These are phyloP conservation scores for Acanthosepion pharaonis DNA, from an alignment of 2,888 invertebrate species.

Conservation along the genomic window DNA sequence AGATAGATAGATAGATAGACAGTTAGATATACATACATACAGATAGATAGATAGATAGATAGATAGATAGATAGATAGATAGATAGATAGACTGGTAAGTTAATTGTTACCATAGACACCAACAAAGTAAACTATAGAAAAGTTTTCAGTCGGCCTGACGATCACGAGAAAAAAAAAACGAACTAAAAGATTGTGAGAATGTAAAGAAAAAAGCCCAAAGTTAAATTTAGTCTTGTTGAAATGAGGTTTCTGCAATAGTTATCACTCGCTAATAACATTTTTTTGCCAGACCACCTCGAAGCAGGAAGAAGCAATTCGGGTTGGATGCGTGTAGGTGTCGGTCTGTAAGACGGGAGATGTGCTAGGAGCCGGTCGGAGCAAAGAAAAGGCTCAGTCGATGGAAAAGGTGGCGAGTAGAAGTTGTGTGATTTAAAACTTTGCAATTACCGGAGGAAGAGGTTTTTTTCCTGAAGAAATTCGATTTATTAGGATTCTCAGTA, in stretches of 20 bases:
- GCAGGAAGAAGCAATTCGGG: neutral
- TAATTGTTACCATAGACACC: too few species aligned
- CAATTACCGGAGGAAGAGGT: neutral
- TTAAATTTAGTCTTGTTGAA: conserved; percentile 20
- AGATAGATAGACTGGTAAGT: too few species aligned
- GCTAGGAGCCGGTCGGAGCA: too few species aligned
- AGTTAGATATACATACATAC: too few species aligned
- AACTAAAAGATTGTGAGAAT: neutral
- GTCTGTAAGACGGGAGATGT: too few species aligned
- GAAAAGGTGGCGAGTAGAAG: neutral
- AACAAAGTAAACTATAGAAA: neutral
- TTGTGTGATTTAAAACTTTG: neutral
- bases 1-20: too few species aligned
- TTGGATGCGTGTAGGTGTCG: too few species aligned
- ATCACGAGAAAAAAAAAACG: neutral
- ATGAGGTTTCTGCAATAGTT: conserved; percentile 33
- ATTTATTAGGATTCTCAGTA: neutral
- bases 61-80: too few species aligned
- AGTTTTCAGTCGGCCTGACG: neutral
- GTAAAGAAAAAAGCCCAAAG: neutral
- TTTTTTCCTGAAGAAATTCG: neutral
- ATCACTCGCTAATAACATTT: neutral
- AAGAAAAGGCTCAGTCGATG: neutral
- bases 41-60: too few species aligned
- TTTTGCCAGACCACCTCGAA: neutral